A percentile compares a stretch with the other conserved stretches of the same genome.
phyloP scores from a whole-genome alignment of 2,797 vertebrate species.

The Malacoraja senta region DNA sequence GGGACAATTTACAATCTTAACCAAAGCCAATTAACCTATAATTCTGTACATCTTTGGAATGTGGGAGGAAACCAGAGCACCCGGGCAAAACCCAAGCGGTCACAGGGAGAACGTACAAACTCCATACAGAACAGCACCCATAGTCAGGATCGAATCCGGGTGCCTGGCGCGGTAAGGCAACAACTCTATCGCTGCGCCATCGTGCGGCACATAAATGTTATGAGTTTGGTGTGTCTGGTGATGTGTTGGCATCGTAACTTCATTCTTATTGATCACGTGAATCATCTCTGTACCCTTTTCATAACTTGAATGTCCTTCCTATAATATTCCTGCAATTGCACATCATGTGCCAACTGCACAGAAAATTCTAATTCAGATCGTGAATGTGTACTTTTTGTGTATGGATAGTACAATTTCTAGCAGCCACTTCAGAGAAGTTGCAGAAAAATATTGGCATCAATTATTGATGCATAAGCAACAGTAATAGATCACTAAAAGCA shows the following conservation, averaged over 20 bases:
- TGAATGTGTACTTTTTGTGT: not conserved
- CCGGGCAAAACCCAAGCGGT: no score
- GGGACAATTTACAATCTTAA: no score
- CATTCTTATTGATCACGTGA: not conserved
- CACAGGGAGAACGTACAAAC: no score
- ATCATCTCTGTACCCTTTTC: not conserved
- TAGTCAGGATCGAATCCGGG: no score
- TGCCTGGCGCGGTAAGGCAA: no score
- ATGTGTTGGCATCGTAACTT: not conserved
- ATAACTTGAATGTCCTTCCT: no score
- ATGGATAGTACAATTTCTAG: not conserved
- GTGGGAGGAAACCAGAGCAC: no score
- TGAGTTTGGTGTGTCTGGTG: not conserved
- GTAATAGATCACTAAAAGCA: not conserved
- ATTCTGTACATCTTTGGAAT: no score
- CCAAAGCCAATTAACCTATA: no score
- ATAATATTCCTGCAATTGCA: not conserved
- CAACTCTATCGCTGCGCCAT: no score
- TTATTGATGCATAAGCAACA: not conserved
- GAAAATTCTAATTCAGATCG: not conserved
- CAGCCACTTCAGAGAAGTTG: not conserved
- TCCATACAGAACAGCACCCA: no score
- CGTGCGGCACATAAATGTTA: no score
- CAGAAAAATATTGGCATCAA: not conserved
- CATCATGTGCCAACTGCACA: not conserved